Percentiles rank a stretch among this genome's conserved stretches.
phyloP scores from a whole-genome alignment of 2,113 vertebrate species.

The cattle (Bos taurus) region DNA sequence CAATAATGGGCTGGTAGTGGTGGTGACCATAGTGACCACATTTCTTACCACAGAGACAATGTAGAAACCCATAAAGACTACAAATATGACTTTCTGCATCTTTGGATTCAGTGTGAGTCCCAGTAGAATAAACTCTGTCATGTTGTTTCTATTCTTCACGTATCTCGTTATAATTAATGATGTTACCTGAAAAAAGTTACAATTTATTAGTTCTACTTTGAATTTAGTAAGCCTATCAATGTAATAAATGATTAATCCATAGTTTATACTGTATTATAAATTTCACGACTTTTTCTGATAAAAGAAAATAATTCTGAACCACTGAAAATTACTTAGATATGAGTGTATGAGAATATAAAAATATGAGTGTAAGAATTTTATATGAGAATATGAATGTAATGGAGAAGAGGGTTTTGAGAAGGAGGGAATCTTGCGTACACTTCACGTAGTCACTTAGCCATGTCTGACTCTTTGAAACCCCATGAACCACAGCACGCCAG shows the following conservation, averaged over 20 bases:
- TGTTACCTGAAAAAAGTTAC: not conserved
- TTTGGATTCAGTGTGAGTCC: slow-evolving; percentile 57
- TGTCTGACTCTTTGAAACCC: too few species aligned
- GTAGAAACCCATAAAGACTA: slow-evolving; percentile 67
- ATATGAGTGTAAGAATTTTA: not conserved
- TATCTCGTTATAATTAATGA: not conserved
- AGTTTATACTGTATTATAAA: not conserved
- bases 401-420: not conserved
- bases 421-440: not conserved
- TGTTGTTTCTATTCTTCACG: slow-evolving; percentile 25
- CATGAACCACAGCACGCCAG: too few species aligned
- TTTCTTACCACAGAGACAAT: slow-evolving; percentile 51
- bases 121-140: not conserved
- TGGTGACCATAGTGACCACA: slow-evolving; percentile 49
- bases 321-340: too few species aligned
- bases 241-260: not conserved
- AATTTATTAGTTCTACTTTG: not conserved
- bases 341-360: not conserved
- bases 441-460: too few species aligned
- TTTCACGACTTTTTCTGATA: not conserved
- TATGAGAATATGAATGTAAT: not conserved
- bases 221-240: not conserved
- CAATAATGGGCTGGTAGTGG: slow-evolving; percentile 6
- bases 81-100: slow-evolving; percentile 57
- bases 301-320: too few species aligned